Base-by-base conservation (phyloP, 2,888 invertebrate species). In the Incurvaria masculella region DNA sequence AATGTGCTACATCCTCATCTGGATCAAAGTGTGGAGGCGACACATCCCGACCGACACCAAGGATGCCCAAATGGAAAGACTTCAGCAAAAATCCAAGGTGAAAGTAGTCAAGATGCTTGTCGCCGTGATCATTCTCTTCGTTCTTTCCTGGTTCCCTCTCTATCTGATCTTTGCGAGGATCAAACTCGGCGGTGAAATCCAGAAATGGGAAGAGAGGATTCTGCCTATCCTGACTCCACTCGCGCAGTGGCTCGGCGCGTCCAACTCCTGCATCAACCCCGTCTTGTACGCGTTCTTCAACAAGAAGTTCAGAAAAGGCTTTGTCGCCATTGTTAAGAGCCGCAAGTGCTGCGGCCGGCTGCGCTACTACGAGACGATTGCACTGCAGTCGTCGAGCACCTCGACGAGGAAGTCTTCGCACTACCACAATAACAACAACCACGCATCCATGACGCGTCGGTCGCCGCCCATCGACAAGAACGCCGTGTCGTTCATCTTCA, bases 101-200 rank as follows among this genome's bases (percentile, higher is more conserved):
- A 94, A 94, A 70, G 95, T 94, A 41, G 89, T 95, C 19, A 95
- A 95, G 75, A 96, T 96, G 96, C 79, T 96, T 51, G 88, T 94
- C 1, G 92, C 89, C 17, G 95, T 96, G 27, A 94, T 96, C 18
- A 89, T 96, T 48, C 76, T 94, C n/a, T 96, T 96, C 67, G 93
- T 94, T 1, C 76, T 94, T 2, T 94, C 94, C 27, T 96, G 96
- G 96, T 79, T 94, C 62, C 96, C 96, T 0, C 80, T 96, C 33
- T 96, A 96, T 72, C 85, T 88, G 20, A 92, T 95, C 62, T 91
- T 93, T 64, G 88, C 94, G 1, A 81, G 93, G 57, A 87, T 94
- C 59, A 94, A 94, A 65, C 80, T 94, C 18, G 89, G 90, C 42
- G 88, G 88, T 43, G 84, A 84, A 14, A 81, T 89, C 38, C 82